Evolutionary conservation across 2,113 vertebrate species (phyloP).

Genomic region (Rhinoderma darwinii): DNA sequence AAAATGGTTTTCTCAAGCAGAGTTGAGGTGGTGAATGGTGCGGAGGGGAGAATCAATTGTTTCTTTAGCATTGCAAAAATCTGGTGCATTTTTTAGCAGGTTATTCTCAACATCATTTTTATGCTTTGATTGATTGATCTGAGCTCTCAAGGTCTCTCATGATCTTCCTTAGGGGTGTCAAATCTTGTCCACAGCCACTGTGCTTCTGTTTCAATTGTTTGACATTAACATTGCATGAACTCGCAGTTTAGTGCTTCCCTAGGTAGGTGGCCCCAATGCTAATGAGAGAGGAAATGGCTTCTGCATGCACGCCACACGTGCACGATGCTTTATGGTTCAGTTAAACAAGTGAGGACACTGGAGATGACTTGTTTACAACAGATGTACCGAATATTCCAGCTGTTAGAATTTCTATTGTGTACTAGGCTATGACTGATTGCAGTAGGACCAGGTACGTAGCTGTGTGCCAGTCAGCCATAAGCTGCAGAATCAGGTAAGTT

Average conservation of each 20-base stretch:
- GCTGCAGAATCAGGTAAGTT: neutral
- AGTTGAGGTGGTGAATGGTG: constrained; percentile 45
- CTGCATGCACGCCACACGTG: constrained; percentile 56
- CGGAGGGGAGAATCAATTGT: constrained; percentile 61
- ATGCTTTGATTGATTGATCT: constrained; percentile 9
- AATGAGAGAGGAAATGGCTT: constrained; percentile 64
- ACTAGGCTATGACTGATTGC: neutral
- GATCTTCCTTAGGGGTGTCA: constrained; percentile 58
- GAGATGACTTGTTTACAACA: neutral
- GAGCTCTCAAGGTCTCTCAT: constrained; percentile 25
- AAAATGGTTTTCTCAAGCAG: constrained; percentile 64
- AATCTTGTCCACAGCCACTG: constrained; percentile 50
- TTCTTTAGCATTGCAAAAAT: constrained; percentile 62
- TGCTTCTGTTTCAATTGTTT: constrained; percentile 31
- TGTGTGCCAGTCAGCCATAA: neutral
- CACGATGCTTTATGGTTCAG: constrained; percentile 39
- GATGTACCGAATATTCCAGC: neutral
- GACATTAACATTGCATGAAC: constrained; percentile 71
- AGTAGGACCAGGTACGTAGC: neutral
- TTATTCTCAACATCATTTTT: constrained; percentile 43
- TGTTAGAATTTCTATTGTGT: neutral
- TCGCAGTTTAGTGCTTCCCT: constrained; percentile 63
- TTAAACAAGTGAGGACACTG: constrained; percentile 37
- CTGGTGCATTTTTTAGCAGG: constrained; percentile 48
- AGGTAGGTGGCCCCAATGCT: constrained; percentile 63